phyloP scores from a whole-genome alignment of 2,888 invertebrate species.

The Euzetes globulus region DNA sequence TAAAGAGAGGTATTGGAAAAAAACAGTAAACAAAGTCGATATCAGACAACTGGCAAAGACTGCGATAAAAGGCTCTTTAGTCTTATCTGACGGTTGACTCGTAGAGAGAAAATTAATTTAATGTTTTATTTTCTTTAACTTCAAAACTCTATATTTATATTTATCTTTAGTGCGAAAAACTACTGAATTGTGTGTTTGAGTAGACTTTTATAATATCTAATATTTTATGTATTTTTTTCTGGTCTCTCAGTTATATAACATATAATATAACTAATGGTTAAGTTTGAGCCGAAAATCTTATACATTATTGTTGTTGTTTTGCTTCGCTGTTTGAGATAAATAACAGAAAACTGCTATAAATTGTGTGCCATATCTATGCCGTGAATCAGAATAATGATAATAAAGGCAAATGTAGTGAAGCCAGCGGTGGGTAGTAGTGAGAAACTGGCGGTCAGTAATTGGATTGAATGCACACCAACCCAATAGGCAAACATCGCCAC shows the following conservation, averaged over 20 bases:
- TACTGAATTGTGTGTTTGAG: neutral
- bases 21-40: too few relatives aligned
- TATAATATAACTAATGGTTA: neutral
- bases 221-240: neutral
- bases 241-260: neutral
- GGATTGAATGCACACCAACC: neutral
- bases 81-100: neutral
- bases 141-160: neutral
- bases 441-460: neutral
- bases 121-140: neutral
- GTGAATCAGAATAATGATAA: neutral
- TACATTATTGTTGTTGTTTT: slow-evolving; percentile 6
- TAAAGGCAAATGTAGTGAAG: neutral
- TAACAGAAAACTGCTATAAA: neutral
- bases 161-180: neutral
- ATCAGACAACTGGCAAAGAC: too few relatives aligned
- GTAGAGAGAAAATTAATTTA: neutral
- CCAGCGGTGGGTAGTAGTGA: neutral
- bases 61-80: too few relatives aligned
- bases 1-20: neutral
- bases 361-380: slow-evolving; percentile 1
- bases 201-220: neutral
- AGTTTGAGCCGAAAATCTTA: neutral
- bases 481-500: neutral
- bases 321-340: neutral